These are phyloP conservation scores for Calephelis virginiensis DNA, from an alignment of 1,140 invertebrate genomes.

Conservation along the genomic window DNA sequence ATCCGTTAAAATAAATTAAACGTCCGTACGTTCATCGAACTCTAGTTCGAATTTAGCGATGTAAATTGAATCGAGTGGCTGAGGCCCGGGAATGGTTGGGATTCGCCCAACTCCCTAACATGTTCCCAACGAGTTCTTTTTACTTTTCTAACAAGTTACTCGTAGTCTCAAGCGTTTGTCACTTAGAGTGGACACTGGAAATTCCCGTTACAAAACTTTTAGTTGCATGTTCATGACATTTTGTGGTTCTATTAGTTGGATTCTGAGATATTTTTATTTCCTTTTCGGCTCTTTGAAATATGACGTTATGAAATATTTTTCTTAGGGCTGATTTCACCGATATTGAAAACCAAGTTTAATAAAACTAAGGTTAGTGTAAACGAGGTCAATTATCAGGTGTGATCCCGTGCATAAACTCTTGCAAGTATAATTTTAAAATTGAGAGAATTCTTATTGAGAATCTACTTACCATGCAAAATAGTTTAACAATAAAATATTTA, in stretches of 20 bases:
- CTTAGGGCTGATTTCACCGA: too few species aligned
- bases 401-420: too few species aligned
- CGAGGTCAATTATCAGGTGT: too few species aligned
- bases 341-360: too few species aligned
- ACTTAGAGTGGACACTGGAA: constrained; percentile 56
- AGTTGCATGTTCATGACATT: constrained; percentile 29
- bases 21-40: constrained; percentile 54
- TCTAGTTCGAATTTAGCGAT: constrained; percentile 55
- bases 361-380: too few species aligned
- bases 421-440: too few species aligned
- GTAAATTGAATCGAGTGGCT: constrained; percentile 71
- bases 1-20: constrained; percentile 61
- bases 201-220: constrained; percentile 45
- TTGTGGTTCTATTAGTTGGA: constrained; percentile 25
- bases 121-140: constrained; percentile 63
- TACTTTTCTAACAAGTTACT: constrained; percentile 68
- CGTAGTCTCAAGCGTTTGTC: constrained; percentile 61
- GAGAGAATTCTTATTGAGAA: too few species aligned
- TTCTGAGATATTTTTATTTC: constrained; percentile 6
- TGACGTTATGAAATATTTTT: too few species aligned
- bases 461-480: too few species aligned
- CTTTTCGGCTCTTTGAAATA: background rate
- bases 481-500: too few species aligned
- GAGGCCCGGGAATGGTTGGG: constrained; percentile 32
- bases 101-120: constrained; percentile 46